These are phyloP conservation scores for Oryzias celebensis DNA, from an alignment of 2,113 vertebrate species.

Conservation along the genomic window DNA sequence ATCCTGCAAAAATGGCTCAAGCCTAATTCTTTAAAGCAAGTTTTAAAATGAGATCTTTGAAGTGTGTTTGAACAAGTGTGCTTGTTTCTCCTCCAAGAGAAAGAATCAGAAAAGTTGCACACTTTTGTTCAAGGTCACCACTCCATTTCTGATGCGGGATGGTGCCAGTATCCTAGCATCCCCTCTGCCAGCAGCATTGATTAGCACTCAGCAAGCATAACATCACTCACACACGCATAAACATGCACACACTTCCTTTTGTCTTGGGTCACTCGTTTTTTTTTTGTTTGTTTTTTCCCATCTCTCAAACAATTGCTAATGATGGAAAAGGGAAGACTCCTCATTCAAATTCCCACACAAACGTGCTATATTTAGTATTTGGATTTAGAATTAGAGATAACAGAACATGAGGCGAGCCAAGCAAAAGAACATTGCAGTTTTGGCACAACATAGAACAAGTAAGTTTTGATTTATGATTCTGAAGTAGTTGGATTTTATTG, in stretches of 20 bases:
- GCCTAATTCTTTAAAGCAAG: no score
- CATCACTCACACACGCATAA: slow-evolving; percentile 43
- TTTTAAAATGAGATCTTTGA: no score
- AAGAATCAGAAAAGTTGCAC: slow-evolving; percentile 17
- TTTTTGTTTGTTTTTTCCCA: slow-evolving; percentile 7
- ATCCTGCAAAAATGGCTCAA: no score
- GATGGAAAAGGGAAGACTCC: slow-evolving; percentile 4
- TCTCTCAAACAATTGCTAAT: slow-evolving; percentile 17
- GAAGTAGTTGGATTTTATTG: slow-evolving; percentile 33
- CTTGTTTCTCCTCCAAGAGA: slow-evolving; percentile 28
- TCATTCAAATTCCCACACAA: slow-evolving; percentile 3
- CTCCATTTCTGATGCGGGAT: slow-evolving; percentile 66
- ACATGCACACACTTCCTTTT: slow-evolving; percentile 1
- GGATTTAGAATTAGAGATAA: neutral
- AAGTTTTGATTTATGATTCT: slow-evolving; percentile 44
- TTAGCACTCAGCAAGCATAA: slow-evolving; percentile 69
- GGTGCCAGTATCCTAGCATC: slow-evolving; percentile 63
- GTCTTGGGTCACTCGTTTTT: neutral
- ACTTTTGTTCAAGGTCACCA: slow-evolving; percentile 65
- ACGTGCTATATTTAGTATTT: slow-evolving; percentile 17
- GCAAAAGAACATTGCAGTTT: slow-evolving; percentile 23
- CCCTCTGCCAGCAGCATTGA: slow-evolving; percentile 72
- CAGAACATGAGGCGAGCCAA: slow-evolving; percentile 11
- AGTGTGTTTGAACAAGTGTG: neutral
- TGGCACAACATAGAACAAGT: slow-evolving; percentile 16